Evolutionary conservation across 2,797 vertebrate genomes (phyloP).

Genomic region (Neosilurus mollespiculum): DNA sequence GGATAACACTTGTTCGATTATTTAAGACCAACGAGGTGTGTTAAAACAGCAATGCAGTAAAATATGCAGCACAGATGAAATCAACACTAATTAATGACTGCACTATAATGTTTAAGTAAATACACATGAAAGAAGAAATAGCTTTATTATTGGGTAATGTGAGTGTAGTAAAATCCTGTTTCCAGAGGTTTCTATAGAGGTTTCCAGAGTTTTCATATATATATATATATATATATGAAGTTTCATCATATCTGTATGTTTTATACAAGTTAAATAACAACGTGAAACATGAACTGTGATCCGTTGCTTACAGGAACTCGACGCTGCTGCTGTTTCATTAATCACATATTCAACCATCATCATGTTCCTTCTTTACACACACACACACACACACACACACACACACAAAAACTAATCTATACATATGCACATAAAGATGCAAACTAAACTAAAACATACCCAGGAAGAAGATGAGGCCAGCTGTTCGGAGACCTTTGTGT

Average conservation of each 20-base stretch:
- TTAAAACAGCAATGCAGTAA: not conserved
- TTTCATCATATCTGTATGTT: conserved; percentile 36
- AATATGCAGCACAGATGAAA: not conserved
- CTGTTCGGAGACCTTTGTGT: conserved; percentile 11
- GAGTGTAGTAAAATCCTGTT: conserved; percentile 37
- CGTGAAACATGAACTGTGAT: conserved; percentile 34
- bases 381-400: not conserved
- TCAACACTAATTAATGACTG: not conserved
- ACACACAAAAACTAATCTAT: not conserved
- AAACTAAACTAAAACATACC: conserved; percentile 17
- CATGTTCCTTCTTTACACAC: conserved; percentile 12
- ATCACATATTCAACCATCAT: conserved; percentile 31
- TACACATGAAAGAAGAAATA: not conserved
- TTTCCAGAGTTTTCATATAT: conserved; percentile 32
- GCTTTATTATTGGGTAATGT: conserved; percentile 9
- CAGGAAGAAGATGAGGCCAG: conserved; percentile 26
- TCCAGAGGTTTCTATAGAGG: conserved; percentile 31
- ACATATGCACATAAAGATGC: not conserved
- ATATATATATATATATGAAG: not conserved
- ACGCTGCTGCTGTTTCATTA: conserved; percentile 14
- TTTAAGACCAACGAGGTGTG: not conserved
- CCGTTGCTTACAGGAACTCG: conserved; percentile 12
- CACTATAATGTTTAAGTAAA: not conserved
- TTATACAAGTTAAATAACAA: conserved; percentile 43
- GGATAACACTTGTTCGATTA: no score